These are phyloP conservation scores for Tonatia bakeri DNA, from an alignment of 2,113 vertebrate genomes.

Conservation along the genomic window DNA sequence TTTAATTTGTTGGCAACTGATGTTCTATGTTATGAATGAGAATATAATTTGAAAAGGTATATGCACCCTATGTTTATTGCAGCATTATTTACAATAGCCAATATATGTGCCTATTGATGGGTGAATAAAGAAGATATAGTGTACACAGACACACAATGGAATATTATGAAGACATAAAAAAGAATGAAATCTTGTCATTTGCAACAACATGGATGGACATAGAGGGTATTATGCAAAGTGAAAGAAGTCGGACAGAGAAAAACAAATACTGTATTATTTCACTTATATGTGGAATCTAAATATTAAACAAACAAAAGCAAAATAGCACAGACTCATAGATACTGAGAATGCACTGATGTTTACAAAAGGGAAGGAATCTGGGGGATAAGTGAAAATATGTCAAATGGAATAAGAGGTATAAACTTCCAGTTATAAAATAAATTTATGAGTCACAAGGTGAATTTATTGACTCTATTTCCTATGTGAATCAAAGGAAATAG, in stretches of 20 bases:
- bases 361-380: not conserved
- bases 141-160: no score
- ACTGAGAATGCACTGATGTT: not conserved
- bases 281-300: not conserved
- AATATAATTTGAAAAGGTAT: not conserved
- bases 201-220: no score
- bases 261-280: no score
- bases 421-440: not conserved
- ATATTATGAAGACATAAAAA: no score
- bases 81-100: no score
- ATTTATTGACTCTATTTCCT: no score
- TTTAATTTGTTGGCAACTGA: not conserved
- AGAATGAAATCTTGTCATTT: no score
- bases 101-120: no score
- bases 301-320: not conserved
- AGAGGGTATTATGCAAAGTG: no score
- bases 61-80: not conserved
- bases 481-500: not conserved
- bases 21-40: not conserved
- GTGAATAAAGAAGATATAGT: no score
- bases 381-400: not conserved
- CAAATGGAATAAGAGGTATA: not conserved
- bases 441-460: not conserved
- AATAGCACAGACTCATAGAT: not conserved
- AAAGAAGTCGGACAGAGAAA: no score